These are phyloP conservation scores for Diabrotica undecimpunctata DNA, from an alignment of 1,140 invertebrate species.

Conservation along the genomic window DNA sequence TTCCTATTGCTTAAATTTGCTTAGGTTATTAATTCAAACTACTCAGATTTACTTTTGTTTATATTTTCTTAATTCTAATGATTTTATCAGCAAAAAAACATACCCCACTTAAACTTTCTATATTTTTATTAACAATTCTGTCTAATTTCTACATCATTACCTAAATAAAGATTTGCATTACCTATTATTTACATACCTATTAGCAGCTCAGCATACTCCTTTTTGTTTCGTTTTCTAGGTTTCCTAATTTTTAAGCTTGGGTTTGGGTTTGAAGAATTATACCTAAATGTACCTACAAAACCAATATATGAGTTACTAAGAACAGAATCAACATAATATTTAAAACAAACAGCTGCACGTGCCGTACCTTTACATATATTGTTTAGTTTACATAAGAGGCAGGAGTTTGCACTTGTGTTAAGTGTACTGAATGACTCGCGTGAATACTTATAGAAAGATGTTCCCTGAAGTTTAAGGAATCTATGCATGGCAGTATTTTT, in stretches of 20 bases:
- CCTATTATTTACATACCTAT: conserved; percentile 47
- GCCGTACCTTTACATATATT: conserved; percentile 19
- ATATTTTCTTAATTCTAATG: too few species aligned
- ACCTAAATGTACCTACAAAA: conserved; percentile 25
- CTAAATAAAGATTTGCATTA: too few species aligned
- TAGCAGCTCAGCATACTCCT: conserved; percentile 52
- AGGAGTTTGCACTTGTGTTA: conserved; percentile 25
- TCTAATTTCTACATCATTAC: too few species aligned
- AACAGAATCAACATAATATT: conserved; percentile 6
- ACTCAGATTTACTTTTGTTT: too few species aligned
- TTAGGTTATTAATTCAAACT: too few species aligned
- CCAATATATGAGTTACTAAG: background rate
- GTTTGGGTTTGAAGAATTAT: conserved; percentile 37
- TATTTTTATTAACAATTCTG: too few species aligned
- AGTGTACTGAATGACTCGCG: conserved; percentile 3
- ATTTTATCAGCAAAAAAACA: too few species aligned
- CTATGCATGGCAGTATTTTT: conserved; percentile 12
- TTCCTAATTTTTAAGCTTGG: conserved; percentile 29
- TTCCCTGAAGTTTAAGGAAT: conserved; percentile 8
- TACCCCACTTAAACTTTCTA: too few species aligned
- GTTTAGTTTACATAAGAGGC: conserved; percentile 31
- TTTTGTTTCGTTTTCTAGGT: conserved; percentile 44
- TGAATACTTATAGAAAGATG: conserved; percentile 7
- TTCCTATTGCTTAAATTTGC: too few species aligned
- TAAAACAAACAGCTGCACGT: background rate